Base-by-base conservation (phyloP, 2,113 vertebrate genomes). In the Dermatemys mawii region DNA sequence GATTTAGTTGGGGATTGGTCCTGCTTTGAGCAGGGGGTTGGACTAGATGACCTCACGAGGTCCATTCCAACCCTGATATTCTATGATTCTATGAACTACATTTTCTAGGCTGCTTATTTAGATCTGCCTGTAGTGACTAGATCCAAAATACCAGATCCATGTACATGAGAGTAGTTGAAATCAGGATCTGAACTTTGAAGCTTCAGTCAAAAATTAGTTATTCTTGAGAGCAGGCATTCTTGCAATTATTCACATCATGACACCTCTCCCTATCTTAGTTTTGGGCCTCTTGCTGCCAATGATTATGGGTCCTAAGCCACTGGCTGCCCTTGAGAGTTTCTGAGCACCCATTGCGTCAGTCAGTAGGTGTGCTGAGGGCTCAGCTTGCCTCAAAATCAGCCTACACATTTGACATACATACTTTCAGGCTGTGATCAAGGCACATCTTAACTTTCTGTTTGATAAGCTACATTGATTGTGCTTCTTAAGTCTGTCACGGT, bases 91-190 rank as follows among this genome's bases (percentile, higher is more conserved):
- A n/a, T n/a, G n/a, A n/a, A 2, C 1, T 32, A 7, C 2, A 5
- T 38, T 14, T 90, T 63, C 87, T 70, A n/a, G 4, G 2, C 35
- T 86, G 29, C 49, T 84, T 81, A 46, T 49, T n/a, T 83, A 63
- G 11, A 78, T 0, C 1, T 27, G 3, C 8, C 10, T 46, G 1
- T 5, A 14, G 38, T 83, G 63, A 84, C 44, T 5, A 84, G 1
- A 94, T 87, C 3, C 3, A 11, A 50, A 76, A 88, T 1, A 1
- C 4, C 57, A 60, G 81, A 70, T 50, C 10, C 78, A 12, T 4
- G 3, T 80, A 2, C 53, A 17, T 27, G 12, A 41, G 1, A 44
- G 24, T 44, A 22, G n/a, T 44, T 44, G 11, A 73, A 11, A 44
- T 44, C 5, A 5, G 21, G 5, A 73, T 44, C 10, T 73, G 38